These are phyloP conservation scores for Eristalis tenax DNA, from an alignment of 2,888 invertebrate species.

Conservation along the genomic window DNA sequence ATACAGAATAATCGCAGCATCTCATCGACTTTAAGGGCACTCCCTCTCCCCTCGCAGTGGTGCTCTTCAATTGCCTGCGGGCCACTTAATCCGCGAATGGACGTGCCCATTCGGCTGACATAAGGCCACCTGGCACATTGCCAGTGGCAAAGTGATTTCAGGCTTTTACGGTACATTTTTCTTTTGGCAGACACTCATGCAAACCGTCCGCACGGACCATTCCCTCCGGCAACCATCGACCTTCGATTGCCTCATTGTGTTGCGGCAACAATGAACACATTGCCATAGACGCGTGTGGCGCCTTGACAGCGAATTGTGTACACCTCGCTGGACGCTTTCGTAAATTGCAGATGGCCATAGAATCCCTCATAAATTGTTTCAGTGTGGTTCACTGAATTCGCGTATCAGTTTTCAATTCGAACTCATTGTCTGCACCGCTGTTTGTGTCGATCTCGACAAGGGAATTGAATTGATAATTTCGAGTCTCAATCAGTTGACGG, in stretches of 20 bases:
- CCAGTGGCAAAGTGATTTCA: slow-evolving; percentile 41
- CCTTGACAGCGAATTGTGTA: background rate
- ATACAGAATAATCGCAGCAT: background rate
- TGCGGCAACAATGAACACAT: background rate
- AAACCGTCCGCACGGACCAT: background rate
- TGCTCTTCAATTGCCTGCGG: background rate
- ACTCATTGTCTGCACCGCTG: background rate
- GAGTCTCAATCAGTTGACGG: background rate
- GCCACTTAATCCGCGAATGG: background rate
- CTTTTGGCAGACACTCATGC: slow-evolving; percentile 49
- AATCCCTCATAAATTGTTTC: background rate
- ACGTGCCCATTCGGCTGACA: slow-evolving; percentile 3
- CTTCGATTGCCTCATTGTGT: slow-evolving; percentile 13
- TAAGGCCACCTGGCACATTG: slow-evolving; percentile 50
- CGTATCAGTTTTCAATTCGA: background rate
- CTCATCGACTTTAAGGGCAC: background rate
- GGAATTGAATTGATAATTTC: background rate
- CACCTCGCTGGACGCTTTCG: background rate
- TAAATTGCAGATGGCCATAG: background rate
- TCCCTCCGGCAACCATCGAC: slow-evolving; percentile 6
- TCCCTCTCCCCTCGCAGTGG: background rate
- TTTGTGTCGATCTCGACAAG: background rate
- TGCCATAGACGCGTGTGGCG: background rate
- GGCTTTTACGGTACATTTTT: background rate
- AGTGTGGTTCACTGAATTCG: background rate